Conservation (phyloP, 2,888 invertebrate species). For the Drosophila mimica region DNA sequence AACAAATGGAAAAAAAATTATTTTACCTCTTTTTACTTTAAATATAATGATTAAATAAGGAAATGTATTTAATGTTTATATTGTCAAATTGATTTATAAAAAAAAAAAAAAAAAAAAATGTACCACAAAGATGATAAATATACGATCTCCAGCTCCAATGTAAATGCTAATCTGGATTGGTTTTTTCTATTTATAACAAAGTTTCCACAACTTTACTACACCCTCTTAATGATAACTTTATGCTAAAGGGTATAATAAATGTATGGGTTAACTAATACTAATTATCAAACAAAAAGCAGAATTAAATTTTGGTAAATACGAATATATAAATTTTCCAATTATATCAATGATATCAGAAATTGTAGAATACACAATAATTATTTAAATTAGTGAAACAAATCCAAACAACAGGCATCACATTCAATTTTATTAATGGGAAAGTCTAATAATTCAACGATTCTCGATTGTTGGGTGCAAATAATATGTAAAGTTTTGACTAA, state of each 20-base stretch:
- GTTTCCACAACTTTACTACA: background rate
- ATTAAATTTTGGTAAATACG: background rate
- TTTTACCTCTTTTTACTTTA: too few species aligned
- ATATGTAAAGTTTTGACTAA: background rate
- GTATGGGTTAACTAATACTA: conserved; percentile 3
- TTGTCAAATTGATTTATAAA: background rate
- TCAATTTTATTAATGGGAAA: background rate
- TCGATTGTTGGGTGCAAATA: background rate
- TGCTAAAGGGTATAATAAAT: background rate
- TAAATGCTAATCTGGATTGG: background rate
- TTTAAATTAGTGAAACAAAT: background rate
- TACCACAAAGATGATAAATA: background rate
- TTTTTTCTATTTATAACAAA: background rate
- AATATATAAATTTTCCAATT: background rate
- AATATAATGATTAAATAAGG: background rate
- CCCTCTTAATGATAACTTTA: background rate
- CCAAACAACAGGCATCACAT: background rate
- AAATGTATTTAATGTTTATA: background rate
- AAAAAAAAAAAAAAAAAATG: background rate
- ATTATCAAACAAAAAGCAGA: background rate
- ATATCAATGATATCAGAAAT: background rate
- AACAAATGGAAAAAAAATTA: background rate
- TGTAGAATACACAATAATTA: too few species aligned
- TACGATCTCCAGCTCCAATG: background rate
- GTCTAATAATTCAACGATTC: background rate